A percentile compares a stretch with the other conserved stretches of the same genome.
Evolutionary conservation across 2,797 vertebrate genomes (phyloP).

Genomic region (Todus mexicanus): DNA sequence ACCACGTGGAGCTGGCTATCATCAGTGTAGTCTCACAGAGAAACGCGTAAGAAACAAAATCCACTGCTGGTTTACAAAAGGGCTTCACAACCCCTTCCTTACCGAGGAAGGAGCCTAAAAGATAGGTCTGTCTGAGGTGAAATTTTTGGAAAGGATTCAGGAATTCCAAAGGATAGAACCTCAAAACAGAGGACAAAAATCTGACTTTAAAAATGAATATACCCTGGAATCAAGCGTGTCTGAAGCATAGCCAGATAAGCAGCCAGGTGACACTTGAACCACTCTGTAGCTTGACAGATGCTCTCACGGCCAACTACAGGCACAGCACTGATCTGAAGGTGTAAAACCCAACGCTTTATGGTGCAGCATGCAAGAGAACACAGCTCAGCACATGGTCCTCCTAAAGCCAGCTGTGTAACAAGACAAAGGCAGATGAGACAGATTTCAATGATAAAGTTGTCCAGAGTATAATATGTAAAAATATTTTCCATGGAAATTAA

Average conservation of each 20-base stretch:
- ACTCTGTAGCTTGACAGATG: slow-evolving; percentile 3
- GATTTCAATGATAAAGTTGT: neutral
- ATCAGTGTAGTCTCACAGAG: neutral
- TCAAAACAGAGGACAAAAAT: neutral
- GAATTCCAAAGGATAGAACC: slow-evolving; percentile 28
- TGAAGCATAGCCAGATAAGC: neutral
- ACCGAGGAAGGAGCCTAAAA: neutral
- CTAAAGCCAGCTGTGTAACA: neutral
- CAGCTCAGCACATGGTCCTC: neutral
- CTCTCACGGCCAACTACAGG: neutral
- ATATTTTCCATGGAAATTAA: neutral
- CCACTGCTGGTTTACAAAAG: neutral
- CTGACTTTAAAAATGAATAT: neutral
- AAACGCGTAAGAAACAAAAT: neutral
- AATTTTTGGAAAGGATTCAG: slow-evolving; percentile 34
- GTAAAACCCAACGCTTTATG: neutral
- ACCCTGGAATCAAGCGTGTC: neutral
- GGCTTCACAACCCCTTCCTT: neutral
- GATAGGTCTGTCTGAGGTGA: neutral
- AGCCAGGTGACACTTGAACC: neutral
- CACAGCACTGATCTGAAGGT: neutral
- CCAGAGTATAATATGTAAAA: neutral
- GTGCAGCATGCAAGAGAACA: accelerated
- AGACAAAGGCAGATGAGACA: neutral
- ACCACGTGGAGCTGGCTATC: neutral